Conservation (phyloP, 2,113 vertebrate genomes). For the Scalopus aquaticus region DNA sequence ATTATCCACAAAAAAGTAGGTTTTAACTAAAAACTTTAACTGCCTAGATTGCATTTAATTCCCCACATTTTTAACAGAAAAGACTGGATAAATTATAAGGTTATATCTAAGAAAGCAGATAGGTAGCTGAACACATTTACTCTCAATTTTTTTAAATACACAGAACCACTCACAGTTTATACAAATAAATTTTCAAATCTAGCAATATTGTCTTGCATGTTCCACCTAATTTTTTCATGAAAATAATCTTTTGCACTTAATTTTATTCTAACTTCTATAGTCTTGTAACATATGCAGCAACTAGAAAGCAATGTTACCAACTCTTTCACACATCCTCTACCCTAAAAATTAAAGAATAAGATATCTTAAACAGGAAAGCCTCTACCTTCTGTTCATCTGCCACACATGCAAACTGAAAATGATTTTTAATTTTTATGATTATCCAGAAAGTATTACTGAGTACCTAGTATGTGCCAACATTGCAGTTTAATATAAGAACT, state of each 20-base stretch:
- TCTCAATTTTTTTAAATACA: slow-evolving; percentile 55
- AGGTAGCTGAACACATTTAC: slow-evolving; percentile 35
- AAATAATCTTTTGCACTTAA: not conserved
- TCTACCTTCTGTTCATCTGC: slow-evolving; percentile 6
- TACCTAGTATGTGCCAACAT: slow-evolving; percentile 15
- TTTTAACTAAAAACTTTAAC: slow-evolving; percentile 7
- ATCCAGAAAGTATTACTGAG: slow-evolving; percentile 36
- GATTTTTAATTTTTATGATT: slow-evolving; percentile 27
- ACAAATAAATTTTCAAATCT: slow-evolving; percentile 45
- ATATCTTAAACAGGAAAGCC: not conserved
- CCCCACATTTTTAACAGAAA: slow-evolving; percentile 36
- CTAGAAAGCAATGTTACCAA: not conserved
- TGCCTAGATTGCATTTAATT: slow-evolving; percentile 24
- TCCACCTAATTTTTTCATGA: slow-evolving; percentile 54
- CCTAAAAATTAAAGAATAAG: slow-evolving; percentile 22
- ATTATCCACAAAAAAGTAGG: slow-evolving; percentile 40
- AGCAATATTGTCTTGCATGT: slow-evolving; percentile 21
- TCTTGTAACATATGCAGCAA: not conserved
- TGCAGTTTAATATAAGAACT: not conserved
- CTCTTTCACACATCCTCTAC: not conserved
- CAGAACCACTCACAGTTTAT: not conserved
- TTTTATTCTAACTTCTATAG: not conserved
- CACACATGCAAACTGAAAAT: slow-evolving; percentile 23
- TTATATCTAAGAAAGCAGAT: slow-evolving; percentile 14
- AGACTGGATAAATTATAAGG: slow-evolving; percentile 21